Base-by-base conservation (phyloP, 2,888 invertebrate genomes). In the Coronaproctus castanopsis region DNA sequence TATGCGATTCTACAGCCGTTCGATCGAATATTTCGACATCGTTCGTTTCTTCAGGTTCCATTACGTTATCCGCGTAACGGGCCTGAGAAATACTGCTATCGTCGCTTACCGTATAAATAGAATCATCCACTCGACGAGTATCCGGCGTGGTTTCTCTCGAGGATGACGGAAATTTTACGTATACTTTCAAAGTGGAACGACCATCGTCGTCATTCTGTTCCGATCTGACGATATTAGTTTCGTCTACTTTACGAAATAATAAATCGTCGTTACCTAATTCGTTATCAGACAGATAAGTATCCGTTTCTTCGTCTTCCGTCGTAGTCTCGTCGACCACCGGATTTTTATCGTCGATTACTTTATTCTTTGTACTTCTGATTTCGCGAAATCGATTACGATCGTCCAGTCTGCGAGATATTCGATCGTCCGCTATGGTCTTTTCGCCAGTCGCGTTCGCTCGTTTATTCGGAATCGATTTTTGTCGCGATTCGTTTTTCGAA, bases 101-200 rank as follows among this genome's bases (percentile, higher is more conserved):
- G 55, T 78, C 78, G 55, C 74, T 73, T 1, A 66, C 66, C 5
- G 78, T 75, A 50, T 77, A 76, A 2, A 81, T 76, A 0, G 82
- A 82, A 10, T 79, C 78, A 58, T 83, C 78, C 0, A 82, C 82
- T 10, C 79, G 78, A 59, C 83, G 78, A 62, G 80, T 77, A 67
- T 84, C 83, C 0, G 85, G 85, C 2, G 84, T 82, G 56, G 82
- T 81, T 70, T 85, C 85, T 20, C 85, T 73, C 0, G 85, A 84
- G 55, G 85, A 85, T 70, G 81, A 83, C 0, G 84, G 67, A 48
- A 66, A 64, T 55, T 67, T 66, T 10, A 67, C 64, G 5, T 64
- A 58, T 14, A 67, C 66, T 24, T 62, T 65, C 23, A 67, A 57
- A 18, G 63, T 55, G 20, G 58, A 54, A 36, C 62, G 58, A 14